Evolutionary conservation across 37 sponge, comb jelly and placozoan species (phyloP).

Genomic region (Cliona cf. orientalis): DNA sequence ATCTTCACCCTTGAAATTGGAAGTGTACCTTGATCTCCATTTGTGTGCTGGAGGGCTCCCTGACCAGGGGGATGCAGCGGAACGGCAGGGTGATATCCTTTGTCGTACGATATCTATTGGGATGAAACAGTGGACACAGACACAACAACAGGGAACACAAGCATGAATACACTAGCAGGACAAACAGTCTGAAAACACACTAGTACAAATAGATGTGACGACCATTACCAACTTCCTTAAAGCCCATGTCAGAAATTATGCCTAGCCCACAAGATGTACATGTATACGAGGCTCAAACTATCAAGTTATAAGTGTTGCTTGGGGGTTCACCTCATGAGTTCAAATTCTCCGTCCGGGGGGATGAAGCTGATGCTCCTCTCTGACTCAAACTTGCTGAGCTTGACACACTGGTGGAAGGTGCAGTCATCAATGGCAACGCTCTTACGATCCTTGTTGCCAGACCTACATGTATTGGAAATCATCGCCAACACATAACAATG

Average conservation of each 20-base stretch:
- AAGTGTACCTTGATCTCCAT: constrained; percentile 93
- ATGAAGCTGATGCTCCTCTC: constrained; percentile 97
- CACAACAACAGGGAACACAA: background rate
- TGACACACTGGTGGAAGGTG: constrained; percentile 97
- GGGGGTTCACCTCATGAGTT: constrained; percentile 87
- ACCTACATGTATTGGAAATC: constrained; percentile 13
- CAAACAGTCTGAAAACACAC: too few species aligned
- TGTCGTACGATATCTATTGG: constrained; percentile 88
- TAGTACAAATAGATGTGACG: constrained; percentile 2
- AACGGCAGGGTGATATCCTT: constrained; percentile 96
- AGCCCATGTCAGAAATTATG: background rate
- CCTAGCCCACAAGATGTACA: background rate
- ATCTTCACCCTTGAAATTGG: too few species aligned
- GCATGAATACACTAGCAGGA: too few species aligned
- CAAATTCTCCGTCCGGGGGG: constrained; percentile 98
- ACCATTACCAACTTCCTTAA: too few species aligned
- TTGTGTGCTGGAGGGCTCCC: constrained; percentile 85
- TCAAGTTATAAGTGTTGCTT: background rate
- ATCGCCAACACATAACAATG: background rate
- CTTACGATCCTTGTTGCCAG: constrained; percentile 30
- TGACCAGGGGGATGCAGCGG: constrained; percentile 88
- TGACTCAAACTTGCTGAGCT: constrained; percentile 95
- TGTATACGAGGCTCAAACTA: background rate
- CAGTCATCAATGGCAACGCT: constrained; percentile 97
- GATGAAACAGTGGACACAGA: background rate